Percentiles rank a stretch among this genome's conserved stretches.
Conservation (phyloP, 2,797 vertebrate species). For the Myotis pilosus region DNA sequence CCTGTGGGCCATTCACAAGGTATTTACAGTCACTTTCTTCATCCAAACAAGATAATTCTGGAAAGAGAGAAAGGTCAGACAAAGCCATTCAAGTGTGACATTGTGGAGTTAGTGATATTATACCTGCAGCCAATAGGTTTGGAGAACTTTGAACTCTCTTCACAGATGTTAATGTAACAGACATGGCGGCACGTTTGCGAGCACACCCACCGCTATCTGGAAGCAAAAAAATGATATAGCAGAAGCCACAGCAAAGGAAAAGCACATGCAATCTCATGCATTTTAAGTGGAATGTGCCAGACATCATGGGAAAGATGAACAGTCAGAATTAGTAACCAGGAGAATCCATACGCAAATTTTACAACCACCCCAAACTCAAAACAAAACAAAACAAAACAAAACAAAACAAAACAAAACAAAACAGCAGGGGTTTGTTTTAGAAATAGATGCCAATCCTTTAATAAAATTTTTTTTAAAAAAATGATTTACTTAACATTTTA, state of each 20-base stretch:
- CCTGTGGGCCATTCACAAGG: not conserved
- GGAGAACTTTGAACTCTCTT: slow-evolving; percentile 99
- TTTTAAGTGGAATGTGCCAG: slow-evolving; percentile 56
- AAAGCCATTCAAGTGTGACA: slow-evolving; percentile 61
- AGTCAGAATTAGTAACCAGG: slow-evolving; percentile 44
- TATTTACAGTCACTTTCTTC: slow-evolving; percentile 35
- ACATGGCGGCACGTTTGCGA: slow-evolving; percentile 94
- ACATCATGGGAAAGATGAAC: slow-evolving; percentile 56
- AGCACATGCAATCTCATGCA: slow-evolving; percentile 87
- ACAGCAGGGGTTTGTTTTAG: not conserved
- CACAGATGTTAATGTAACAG: slow-evolving; percentile 94
- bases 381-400: not conserved
- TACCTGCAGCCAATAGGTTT: slow-evolving; percentile 95
- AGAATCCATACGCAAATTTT: not conserved
- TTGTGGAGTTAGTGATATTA: slow-evolving; percentile 77
- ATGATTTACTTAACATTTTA: not conserved
- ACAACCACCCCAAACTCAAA: not conserved
- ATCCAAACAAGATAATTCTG: slow-evolving; percentile 25
- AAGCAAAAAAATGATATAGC: slow-evolving; percentile 89
- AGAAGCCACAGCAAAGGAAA: slow-evolving; percentile 82
- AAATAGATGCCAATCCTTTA: not conserved
- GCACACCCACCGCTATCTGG: slow-evolving; percentile 96
- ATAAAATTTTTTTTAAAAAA: not conserved
- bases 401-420: not conserved
- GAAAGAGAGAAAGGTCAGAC: slow-evolving; percentile 48